These are phyloP conservation scores for Corythornis cristatus DNA, from an alignment of 2,113 vertebrate genomes.

Conservation along the genomic window DNA sequence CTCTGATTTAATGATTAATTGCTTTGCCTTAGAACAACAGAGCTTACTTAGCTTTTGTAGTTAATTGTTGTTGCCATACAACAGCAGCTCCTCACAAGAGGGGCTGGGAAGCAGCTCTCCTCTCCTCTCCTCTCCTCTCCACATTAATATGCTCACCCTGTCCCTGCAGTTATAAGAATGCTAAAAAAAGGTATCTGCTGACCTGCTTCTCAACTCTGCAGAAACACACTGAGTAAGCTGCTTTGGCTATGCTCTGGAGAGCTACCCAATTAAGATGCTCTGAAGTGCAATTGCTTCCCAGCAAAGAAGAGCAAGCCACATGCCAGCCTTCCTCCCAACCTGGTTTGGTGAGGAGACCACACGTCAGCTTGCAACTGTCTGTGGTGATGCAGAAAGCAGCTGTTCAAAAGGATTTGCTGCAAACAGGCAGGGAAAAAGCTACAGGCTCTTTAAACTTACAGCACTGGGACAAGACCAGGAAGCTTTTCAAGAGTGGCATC, in stretches of 20 bases:
- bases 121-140: slow-evolving; percentile 47
- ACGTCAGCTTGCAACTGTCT: slow-evolving; percentile 46
- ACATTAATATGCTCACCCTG: slow-evolving; percentile 69
- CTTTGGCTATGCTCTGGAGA: slow-evolving; percentile 47
- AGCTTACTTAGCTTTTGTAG: slow-evolving; percentile 27
- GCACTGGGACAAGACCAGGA: neutral
- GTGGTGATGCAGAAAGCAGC: neutral
- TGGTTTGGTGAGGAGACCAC: neutral
- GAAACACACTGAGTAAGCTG: slow-evolving; percentile 56
- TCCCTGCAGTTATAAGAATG: slow-evolving; percentile 54
- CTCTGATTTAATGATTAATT: slow-evolving; percentile 37
- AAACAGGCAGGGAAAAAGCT: neutral
- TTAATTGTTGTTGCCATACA: slow-evolving; percentile 53
- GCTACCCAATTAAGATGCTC: slow-evolving; percentile 22
- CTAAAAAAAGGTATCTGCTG: slow-evolving; percentile 76
- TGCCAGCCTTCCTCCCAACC: neutral
- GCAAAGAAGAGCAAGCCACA: neutral
- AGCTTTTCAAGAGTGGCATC: neutral
- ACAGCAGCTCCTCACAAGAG: slow-evolving; percentile 43
- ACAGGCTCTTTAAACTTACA: neutral
- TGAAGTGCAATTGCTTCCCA: slow-evolving; percentile 13
- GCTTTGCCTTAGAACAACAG: slow-evolving; percentile 20
- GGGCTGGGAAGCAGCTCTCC: slow-evolving; percentile 42
- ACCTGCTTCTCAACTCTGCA: slow-evolving; percentile 72
- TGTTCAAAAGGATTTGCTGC: neutral